These are phyloP conservation scores for Drosophila lacertosa DNA, from an alignment of 1,140 invertebrate species.

Conservation along the genomic window DNA sequence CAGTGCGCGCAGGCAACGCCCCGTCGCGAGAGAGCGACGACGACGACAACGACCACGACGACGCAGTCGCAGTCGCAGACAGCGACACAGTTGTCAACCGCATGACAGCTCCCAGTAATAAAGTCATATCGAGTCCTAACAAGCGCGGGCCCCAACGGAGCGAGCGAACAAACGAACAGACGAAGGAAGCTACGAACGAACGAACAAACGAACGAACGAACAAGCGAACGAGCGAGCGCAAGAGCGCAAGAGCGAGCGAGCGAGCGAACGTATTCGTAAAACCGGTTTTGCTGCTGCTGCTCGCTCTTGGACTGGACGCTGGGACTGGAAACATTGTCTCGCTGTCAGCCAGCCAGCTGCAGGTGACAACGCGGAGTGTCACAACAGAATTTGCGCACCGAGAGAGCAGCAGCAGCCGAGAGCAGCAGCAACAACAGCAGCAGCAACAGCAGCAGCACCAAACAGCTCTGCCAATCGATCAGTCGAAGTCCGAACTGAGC, in stretches of 20 bases:
- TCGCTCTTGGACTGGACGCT: slow-evolving; percentile 28
- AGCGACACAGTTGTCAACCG: slow-evolving; percentile 80
- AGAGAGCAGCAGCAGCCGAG: slow-evolving; percentile 4
- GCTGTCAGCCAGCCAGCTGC: slow-evolving; percentile 76
- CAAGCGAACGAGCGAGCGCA: slow-evolving; percentile 10
- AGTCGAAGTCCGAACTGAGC: slow-evolving; percentile 33
- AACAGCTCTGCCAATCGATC: slow-evolving; percentile 51
- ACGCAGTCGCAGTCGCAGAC: slow-evolving; percentile 57
- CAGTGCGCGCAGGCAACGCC: slow-evolving; percentile 54
- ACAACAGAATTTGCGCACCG: slow-evolving; percentile 41
- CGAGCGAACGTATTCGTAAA: slow-evolving; percentile 10
- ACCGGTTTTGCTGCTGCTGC: slow-evolving; percentile 33
- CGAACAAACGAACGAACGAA: slow-evolving; percentile 33
- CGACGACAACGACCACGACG: slow-evolving; percentile 3
- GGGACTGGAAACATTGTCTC: slow-evolving; percentile 54
- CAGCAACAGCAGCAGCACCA: background rate
- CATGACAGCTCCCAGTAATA: slow-evolving; percentile 81
- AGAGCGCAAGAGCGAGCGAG: background rate
- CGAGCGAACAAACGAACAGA: slow-evolving; percentile 2
- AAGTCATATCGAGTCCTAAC: slow-evolving; percentile 79
- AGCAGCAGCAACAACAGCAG: background rate
- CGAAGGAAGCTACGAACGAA: background rate
- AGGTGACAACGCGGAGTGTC: slow-evolving; percentile 75
- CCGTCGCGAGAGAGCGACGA: slow-evolving; percentile 34
- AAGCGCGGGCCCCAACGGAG: slow-evolving; percentile 53